These are phyloP conservation scores for Campodea augens DNA, from an alignment of 1,140 invertebrate genomes.

Conservation along the genomic window DNA sequence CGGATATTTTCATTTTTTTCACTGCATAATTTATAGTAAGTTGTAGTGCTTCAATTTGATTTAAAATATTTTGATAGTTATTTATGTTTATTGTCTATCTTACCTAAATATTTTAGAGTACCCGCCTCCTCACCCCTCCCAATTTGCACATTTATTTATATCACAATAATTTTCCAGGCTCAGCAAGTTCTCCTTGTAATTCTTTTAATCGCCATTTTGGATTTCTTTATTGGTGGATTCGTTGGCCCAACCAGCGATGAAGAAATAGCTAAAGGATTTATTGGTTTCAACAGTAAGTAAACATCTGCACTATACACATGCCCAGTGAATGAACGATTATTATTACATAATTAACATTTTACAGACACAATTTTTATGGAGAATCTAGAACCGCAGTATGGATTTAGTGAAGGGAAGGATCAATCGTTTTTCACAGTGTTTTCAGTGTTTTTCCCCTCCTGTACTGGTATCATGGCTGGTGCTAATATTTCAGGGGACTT, in stretches of 20 bases:
- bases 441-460: slow-evolving; percentile 40
- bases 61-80: no score
- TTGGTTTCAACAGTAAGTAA: slow-evolving; percentile 30
- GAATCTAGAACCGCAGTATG: slow-evolving; percentile 26
- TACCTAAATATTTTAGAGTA: no score
- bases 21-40: no score
- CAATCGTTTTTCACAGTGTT: slow-evolving; percentile 37
- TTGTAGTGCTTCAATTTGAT: no score
- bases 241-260: slow-evolving; percentile 28
- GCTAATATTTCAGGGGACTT: slow-evolving; percentile 36
- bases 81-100: no score
- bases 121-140: no score
- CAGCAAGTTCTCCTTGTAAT: slow-evolving; percentile 36
- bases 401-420: slow-evolving; percentile 16
- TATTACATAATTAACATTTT: no score
- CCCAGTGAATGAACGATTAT: no score
- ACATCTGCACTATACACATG: no score
- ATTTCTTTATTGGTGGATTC: slow-evolving; percentile 35
- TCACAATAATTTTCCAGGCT: slow-evolving; percentile 31
- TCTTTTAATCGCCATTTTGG: slow-evolving; percentile 32
- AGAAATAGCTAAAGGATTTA: slow-evolving; percentile 29
- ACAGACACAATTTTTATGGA: slow-evolving; percentile 20
- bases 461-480: slow-evolving; percentile 32
- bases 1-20: no score
- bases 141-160: no score